A percentile compares a stretch with the other conserved stretches of the same genome.
Evolutionary conservation across 2,797 vertebrate species (phyloP).

Genomic region (Necrosyrtes monachus): DNA sequence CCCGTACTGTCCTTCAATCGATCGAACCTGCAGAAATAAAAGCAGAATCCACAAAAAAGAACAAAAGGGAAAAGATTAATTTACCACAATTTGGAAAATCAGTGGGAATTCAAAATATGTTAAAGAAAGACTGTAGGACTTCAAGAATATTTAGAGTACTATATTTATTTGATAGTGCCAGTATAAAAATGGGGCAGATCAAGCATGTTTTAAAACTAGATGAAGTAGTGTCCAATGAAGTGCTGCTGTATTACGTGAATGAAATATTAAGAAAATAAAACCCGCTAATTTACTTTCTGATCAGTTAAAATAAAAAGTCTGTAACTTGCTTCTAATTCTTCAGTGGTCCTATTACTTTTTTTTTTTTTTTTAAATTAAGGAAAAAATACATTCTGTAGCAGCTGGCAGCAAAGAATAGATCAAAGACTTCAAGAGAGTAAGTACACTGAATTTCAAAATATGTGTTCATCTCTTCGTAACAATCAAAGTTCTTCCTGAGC

Average conservation of each 20-base stretch:
- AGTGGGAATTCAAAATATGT: not conserved
- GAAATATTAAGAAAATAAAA: not conserved
- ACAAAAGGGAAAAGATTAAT: not conserved
- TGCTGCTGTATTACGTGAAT: not conserved
- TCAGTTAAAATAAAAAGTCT: not conserved
- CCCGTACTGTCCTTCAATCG: constrained; percentile 98
- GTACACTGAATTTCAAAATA: not conserved
- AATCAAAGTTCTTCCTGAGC: not conserved
- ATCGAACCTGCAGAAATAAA: constrained; percentile 82
- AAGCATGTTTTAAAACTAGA: not conserved
- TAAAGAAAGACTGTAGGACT: not conserved
- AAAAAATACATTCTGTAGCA: not conserved
- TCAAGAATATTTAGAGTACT: not conserved
- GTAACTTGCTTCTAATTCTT: not conserved
- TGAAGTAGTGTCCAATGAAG: not conserved
- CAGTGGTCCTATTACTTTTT: not conserved
- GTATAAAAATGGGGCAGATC: not conserved
- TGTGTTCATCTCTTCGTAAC: not conserved
- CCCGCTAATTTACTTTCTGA: not conserved
- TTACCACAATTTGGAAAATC: not conserved
- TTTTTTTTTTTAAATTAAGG: not conserved
- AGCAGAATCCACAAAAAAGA: not conserved
- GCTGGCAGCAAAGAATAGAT: not conserved
- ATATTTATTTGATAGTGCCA: not conserved
- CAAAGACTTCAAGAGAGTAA: not conserved